Percentiles rank a stretch among this genome's conserved stretches.
phyloP scores from a whole-genome alignment of 2,888 invertebrate species.

The Busseola fusca region DNA sequence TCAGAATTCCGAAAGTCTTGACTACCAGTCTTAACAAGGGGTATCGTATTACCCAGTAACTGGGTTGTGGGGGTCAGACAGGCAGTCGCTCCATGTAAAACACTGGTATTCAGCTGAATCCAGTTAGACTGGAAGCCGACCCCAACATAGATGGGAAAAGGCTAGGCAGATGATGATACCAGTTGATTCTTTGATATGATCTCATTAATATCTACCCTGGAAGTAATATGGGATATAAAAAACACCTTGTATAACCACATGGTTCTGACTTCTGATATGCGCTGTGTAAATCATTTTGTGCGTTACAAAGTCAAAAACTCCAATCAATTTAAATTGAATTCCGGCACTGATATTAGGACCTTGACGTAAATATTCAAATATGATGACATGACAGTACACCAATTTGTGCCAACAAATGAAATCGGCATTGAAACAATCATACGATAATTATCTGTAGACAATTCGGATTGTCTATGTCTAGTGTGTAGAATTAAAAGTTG shows the following conservation, averaged over 20 bases:
- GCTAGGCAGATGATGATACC: too few relatives aligned
- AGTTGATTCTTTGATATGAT: too few relatives aligned
- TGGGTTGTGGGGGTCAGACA: too few relatives aligned
- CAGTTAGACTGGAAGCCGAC: too few relatives aligned
- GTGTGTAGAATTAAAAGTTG: conserved; percentile 22
- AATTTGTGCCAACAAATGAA: conserved; percentile 67
- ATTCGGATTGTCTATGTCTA: conserved; percentile 48
- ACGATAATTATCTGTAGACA: conserved; percentile 59
- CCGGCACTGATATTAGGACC: conserved; percentile 27
- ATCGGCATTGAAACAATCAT: conserved; percentile 66
- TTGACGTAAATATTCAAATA: conserved; percentile 58
- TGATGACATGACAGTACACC: conserved; percentile 64
- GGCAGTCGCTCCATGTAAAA: too few relatives aligned
- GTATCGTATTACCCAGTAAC: too few relatives aligned
- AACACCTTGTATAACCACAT: not conserved
- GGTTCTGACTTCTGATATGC: not conserved
- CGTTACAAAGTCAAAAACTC: conserved; percentile 13
- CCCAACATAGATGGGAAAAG: too few relatives aligned
- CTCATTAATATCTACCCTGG: too few relatives aligned
- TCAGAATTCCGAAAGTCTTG: too few relatives aligned
- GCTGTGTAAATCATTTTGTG: not conserved
- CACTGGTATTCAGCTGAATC: too few relatives aligned
- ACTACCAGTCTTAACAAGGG: too few relatives aligned
- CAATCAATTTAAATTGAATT: conserved; percentile 36
- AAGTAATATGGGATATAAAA: too few relatives aligned